Conservation (phyloP, 2,888 invertebrate genomes). For the Alloplasta piceator region DNA sequence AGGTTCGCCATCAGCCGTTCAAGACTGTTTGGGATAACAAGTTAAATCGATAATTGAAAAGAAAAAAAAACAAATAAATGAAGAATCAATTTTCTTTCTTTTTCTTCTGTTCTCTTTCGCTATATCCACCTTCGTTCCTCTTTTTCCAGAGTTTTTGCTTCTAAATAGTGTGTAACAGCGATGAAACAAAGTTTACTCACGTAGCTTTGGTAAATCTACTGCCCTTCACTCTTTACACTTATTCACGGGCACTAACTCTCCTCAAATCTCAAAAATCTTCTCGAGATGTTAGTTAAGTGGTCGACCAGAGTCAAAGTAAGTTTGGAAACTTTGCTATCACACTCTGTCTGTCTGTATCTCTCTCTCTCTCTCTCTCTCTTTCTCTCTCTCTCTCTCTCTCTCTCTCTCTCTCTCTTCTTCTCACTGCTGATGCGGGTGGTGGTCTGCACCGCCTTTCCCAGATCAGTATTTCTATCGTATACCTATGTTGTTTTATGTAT, state of each 20-base stretch:
- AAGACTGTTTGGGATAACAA: too few relatives aligned
- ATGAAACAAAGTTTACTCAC: constrained; percentile 60
- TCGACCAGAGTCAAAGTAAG: constrained; percentile 65
- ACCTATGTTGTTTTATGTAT: too few relatives aligned
- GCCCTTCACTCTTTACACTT: background rate
- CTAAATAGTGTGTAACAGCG: constrained; percentile 54
- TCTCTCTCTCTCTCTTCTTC: constrained; percentile 29
- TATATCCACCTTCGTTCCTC: background rate
- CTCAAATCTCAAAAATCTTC: constrained; percentile 64
- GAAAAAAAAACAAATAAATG: too few relatives aligned
- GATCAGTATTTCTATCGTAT: too few relatives aligned
- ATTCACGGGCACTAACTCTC: constrained; percentile 26
- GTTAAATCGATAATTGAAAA: too few relatives aligned
- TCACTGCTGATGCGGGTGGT: constrained; percentile 49
- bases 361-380: constrained; percentile 41
- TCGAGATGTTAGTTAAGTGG: constrained; percentile 65
- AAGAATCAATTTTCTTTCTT: too few relatives aligned
- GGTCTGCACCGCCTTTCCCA: constrained; percentile 48
- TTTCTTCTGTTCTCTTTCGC: background rate
- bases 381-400: constrained; percentile 26
- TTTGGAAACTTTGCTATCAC: constrained; percentile 53
- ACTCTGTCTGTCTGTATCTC: background rate
- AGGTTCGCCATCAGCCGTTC: too few relatives aligned
- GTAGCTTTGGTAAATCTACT: constrained; percentile 57
- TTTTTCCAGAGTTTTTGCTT: constrained; percentile 10